Conservation (phyloP, 2,113 vertebrate genomes). For the Ibidorhyncha struthersii region DNA sequence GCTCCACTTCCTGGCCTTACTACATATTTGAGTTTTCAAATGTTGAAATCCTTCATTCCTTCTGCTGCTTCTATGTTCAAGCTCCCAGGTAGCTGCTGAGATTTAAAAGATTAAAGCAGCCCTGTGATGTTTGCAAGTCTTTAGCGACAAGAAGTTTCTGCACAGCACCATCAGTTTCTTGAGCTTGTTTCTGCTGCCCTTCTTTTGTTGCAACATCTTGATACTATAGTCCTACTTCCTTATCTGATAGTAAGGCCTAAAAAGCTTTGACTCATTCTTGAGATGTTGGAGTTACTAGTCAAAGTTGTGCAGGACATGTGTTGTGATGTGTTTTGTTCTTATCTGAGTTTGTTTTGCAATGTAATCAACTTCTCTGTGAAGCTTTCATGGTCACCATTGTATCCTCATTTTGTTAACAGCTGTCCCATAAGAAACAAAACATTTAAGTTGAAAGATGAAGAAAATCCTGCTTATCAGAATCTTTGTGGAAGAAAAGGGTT, state of each 20-base stretch:
- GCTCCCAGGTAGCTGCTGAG: not conserved
- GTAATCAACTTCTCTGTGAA: not conserved
- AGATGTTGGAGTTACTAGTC: not conserved
- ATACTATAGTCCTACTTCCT: not conserved
- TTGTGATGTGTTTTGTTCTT: not conserved
- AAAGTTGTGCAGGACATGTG: not conserved
- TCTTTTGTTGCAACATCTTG: not conserved
- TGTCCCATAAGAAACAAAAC: not conserved
- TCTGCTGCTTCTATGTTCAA: not conserved
- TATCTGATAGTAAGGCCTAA: not conserved
- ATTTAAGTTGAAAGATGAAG: not conserved
- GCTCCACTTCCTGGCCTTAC: not conserved
- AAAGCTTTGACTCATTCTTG: not conserved
- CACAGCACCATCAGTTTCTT: not conserved
- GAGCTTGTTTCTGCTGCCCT: not conserved
- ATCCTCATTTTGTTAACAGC: not conserved
- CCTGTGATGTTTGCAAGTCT: not conserved
- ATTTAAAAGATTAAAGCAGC: not conserved
- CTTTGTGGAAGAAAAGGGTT: not conserved
- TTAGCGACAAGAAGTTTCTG: not conserved
- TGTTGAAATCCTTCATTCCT: conserved; percentile 1
- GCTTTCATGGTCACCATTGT: not conserved
- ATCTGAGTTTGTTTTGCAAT: not conserved
- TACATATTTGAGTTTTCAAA: not conserved
- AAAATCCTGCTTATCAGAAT: not conserved